Evolutionary conservation across 2,113 vertebrate species (phyloP).

Genomic region (Smithornis capensis): DNA sequence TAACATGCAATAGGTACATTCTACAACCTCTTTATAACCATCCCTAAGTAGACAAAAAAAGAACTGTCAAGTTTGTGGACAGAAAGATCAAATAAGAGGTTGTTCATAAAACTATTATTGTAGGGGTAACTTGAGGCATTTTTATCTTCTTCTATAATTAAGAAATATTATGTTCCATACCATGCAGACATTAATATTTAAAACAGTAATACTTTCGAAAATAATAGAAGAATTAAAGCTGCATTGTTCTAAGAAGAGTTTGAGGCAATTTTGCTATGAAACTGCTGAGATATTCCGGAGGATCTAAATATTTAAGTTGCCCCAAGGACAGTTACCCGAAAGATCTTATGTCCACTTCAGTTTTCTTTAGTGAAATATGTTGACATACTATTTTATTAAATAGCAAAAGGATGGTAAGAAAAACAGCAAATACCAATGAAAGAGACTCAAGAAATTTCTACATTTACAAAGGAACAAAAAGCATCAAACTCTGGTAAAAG

Average conservation of each 20-base stretch:
- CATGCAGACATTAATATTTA: neutral
- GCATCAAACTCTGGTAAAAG: neutral
- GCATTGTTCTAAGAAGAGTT: neutral
- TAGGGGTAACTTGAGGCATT: neutral
- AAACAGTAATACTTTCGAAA: neutral
- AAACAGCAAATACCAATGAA: neutral
- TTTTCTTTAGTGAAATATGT: neutral
- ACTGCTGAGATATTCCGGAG: neutral
- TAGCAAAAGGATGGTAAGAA: neutral
- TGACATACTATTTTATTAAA: neutral
- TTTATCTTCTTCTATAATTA: neutral
- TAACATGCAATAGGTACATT: neutral
- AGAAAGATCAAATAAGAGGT: neutral
- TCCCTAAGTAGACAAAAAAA: neutral
- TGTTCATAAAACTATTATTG: neutral
- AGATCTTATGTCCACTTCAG: neutral
- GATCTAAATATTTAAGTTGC: neutral
- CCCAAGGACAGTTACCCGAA: neutral
- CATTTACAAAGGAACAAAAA: neutral
- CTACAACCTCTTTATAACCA: neutral
- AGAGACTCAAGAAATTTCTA: neutral
- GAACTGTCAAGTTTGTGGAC: neutral
- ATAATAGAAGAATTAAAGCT: neutral
- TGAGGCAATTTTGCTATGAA: neutral
- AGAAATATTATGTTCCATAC: neutral